Base-by-base conservation (phyloP, 2,888 invertebrate species). In the Gasteruption jaculator region DNA sequence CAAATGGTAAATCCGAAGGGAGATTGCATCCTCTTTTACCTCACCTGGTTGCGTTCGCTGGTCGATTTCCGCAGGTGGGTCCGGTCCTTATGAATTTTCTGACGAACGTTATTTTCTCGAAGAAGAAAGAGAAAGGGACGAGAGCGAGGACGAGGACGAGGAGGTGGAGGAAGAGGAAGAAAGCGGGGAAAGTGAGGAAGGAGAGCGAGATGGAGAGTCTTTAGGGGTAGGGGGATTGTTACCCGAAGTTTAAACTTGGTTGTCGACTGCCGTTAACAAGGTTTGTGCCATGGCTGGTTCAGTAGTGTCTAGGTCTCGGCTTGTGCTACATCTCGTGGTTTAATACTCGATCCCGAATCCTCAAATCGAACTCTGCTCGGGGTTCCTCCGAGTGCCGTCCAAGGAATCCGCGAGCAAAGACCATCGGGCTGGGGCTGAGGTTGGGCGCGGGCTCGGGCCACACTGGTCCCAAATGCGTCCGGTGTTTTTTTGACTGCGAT, bases 201-300 rank as follows among this genome's bases (percentile, higher is more conserved):
- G 46, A 42, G 45, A 43, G 36, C 40, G 43, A 42, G 47, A 45
- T 45, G 46, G 45, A 47, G 44, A 43, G 38, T 40, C 40, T 43
- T 35, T 21, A 21, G 15, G 33, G 55, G 58, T 60, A 60, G 62
- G 65, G 66, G 64, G 62, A 68, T 69, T 69, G 68, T 70, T 69
- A 66, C 61, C 63, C 67, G 56, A 69, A 70, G 69, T 70, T 70
- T 67, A 68, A 68, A 70, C 69, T 69, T 68, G 68, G 62, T 66
- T 66, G 68, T 66, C 67, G 68, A 67, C 68, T 68, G 65, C 63
- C 63, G 67, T 68, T 70, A 69, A 70, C 70, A 66, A 68, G 69
- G 60, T 70, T 69, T 67, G 63, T 63, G 58, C 67, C 63, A 64
- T 59, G 67, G 67, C 65, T 63, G 67, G 63, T 63, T 69, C 69